Base-by-base conservation (phyloP, 2,888 invertebrate genomes). In the Orchesella flavescens region DNA sequence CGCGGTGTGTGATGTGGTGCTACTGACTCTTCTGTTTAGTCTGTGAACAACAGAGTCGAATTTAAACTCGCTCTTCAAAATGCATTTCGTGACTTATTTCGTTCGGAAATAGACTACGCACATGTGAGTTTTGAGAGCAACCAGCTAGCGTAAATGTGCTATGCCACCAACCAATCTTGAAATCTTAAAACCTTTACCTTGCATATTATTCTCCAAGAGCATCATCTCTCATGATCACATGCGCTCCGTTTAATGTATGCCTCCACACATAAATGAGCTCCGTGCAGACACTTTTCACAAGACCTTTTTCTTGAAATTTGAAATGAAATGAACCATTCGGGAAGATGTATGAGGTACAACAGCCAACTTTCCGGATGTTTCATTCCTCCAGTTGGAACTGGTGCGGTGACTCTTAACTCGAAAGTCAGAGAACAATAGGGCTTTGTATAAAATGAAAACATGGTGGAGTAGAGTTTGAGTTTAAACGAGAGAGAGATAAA, bases 311-410 rank as follows among this genome's bases (percentile, higher is more conserved):
- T 83, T 72, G 76, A 76, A 83, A 82, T 82, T 69, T 81, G 43
- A 76, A 69, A 55, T 72, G 83, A 83, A 83, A 83, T 72, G 83
- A 83, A 77, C 83, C 83, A 72, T 83, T 83, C 76, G 83, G n/a
- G 83, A 83, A 76, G 76, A 83, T 83, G 76, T 76, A 83, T 69
- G 66, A n/a, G 63, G 71, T 65, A 72, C 24, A 74, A 24, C 68
- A 73, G 44, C 79, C 61, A 81, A 61, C 69, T 65, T 68, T 83
- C 72, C 83, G 83, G 76, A 76, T 83, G 72, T 71, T 63, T 72
- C 83, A 66, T 66, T 76, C 75, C 44, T 75, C 71, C 82, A 75
- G 63, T 43, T 53, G 53, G n/a, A 49, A 34, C 34, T 34, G 34
- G 34, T 34, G 34, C 34, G 34, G 34, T 34, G 65, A 49, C 21